These are phyloP conservation scores for Petrocephalus schoutedeni DNA, from an alignment of 2,797 vertebrate genomes.

Conservation along the genomic window DNA sequence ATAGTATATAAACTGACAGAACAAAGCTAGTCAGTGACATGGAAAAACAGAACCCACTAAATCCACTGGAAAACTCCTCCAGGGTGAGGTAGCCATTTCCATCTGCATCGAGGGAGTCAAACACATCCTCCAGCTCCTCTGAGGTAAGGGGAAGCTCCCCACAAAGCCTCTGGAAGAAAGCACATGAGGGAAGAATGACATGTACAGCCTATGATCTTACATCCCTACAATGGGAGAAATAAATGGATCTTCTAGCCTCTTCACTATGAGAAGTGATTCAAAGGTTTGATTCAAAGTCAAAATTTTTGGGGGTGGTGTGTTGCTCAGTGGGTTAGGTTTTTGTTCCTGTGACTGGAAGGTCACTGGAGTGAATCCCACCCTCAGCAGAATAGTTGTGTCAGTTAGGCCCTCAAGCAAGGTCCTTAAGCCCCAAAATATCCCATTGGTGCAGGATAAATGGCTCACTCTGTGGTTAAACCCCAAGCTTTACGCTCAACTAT, in stretches of 20 bases:
- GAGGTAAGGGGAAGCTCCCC: conserved; percentile 73
- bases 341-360: neutral
- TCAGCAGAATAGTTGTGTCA: neutral
- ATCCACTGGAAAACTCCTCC: conserved; percentile 83
- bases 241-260: neutral
- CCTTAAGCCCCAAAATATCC: neutral
- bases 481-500: neutral
- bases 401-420: neutral
- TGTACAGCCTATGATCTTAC: neutral
- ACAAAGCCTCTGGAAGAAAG: conserved; percentile 71
- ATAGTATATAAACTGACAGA: neutral
- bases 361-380: neutral
- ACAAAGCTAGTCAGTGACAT: neutral
- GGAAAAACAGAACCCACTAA: conserved; percentile 68
- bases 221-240: neutral
- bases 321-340: neutral
- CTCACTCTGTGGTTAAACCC: neutral
- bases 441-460: neutral
- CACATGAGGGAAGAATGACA: neutral
- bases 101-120: conserved; percentile 80
- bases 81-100: conserved; percentile 80
- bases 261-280: neutral
- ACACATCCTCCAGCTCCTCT: conserved; percentile 85
- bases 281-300: neutral
- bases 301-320: neutral